phyloP scores from a whole-genome alignment of 2,888 invertebrate genomes.

The Scaptomyza cyrtandrae region DNA sequence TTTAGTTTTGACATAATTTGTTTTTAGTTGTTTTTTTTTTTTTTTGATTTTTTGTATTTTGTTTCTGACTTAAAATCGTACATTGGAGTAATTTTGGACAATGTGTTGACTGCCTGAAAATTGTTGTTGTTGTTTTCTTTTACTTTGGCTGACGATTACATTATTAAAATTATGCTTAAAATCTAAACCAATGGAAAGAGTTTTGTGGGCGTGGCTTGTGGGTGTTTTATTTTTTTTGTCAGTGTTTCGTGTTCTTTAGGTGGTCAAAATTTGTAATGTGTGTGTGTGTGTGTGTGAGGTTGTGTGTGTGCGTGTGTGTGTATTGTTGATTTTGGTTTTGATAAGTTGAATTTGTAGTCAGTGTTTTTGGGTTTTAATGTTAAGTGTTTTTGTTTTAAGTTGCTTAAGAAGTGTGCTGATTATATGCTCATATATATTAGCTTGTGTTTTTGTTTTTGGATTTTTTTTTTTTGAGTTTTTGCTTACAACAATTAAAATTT shows the following conservation, averaged over 20 bases:
- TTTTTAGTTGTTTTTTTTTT: slow-evolving; percentile 23
- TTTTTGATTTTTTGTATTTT: slow-evolving; percentile 22
- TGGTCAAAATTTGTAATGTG: slow-evolving; percentile 49
- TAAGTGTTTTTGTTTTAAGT: slow-evolving; percentile 16
- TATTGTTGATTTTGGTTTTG: slow-evolving; percentile 16
- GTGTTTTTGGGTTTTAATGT: slow-evolving; percentile 31
- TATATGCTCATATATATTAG: slow-evolving; percentile 63
- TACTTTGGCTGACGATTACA: slow-evolving; percentile 73
- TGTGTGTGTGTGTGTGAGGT: slow-evolving; percentile 19
- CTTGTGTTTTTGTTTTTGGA: slow-evolving; percentile 41
- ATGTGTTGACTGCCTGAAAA: slow-evolving; percentile 66
- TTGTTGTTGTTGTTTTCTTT: slow-evolving; percentile 43
- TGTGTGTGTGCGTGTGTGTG: slow-evolving; percentile 17
- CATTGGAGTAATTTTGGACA: slow-evolving; percentile 72
- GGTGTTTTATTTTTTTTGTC: slow-evolving; percentile 8
- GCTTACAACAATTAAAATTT: slow-evolving; percentile 82
- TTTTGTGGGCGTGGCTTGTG: slow-evolving; percentile 43
- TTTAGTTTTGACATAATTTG: slow-evolving; percentile 63
- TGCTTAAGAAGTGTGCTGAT: slow-evolving; percentile 61
- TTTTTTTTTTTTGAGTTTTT: slow-evolving; percentile 55
- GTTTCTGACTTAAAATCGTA: slow-evolving; percentile 66
- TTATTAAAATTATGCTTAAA: slow-evolving; percentile 81
- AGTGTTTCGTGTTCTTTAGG: slow-evolving; percentile 48
- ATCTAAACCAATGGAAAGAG: slow-evolving; percentile 81
- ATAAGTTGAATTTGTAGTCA: slow-evolving; percentile 26